Base-by-base conservation (phyloP, 2,888 invertebrate genomes). In the Cephus runcator region DNA sequence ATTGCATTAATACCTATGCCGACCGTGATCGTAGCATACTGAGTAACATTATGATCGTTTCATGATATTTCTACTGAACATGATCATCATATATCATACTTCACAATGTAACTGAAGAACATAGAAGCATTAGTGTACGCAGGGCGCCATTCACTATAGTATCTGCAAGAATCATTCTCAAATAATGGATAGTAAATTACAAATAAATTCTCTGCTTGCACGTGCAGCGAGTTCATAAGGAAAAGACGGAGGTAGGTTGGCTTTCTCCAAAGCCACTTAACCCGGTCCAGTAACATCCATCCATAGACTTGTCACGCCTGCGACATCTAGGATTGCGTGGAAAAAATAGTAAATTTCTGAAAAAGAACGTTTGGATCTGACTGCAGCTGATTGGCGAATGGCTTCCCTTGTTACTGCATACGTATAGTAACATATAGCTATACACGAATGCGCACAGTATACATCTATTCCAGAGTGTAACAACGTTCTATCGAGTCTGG, bases 271-370 rank as follows among this genome's bases (percentile, higher is more conserved):
- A 88, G 88, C 89, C 89, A 90, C 90, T 91, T 90, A 89, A 90
- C 90, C 89, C 90, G 89, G 88, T 90, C 90, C 90, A 90, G 90
- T 90, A 88, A 90, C 90, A 90, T 90, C 89, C 86, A 90, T 89
- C 87, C 86, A 86, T 83, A 78, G 79, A 78, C 75, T 80, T 82
- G 85, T 88, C 88, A 86, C 86, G 83, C 86, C 86, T 85, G 86
- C 85, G 86, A 87, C 85, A 86, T 87, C 86, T 86, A 69, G 79
- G 75, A 75, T 75, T 74, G 73, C 73, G 77, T 74, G 69, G 68
- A 23, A 30, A 34, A 35, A 56, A 56, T 56, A 9, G 23, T 40
- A 40, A 40, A 40, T 40, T 4, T 15, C 15, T 40, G 6, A 15
- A 40, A 40, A 40, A 40, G 40, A 15, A 40, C 15, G 6, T 40